Evolutionary conservation across 2,888 invertebrate species (phyloP).

Genomic region (Microchrysa polita): DNA sequence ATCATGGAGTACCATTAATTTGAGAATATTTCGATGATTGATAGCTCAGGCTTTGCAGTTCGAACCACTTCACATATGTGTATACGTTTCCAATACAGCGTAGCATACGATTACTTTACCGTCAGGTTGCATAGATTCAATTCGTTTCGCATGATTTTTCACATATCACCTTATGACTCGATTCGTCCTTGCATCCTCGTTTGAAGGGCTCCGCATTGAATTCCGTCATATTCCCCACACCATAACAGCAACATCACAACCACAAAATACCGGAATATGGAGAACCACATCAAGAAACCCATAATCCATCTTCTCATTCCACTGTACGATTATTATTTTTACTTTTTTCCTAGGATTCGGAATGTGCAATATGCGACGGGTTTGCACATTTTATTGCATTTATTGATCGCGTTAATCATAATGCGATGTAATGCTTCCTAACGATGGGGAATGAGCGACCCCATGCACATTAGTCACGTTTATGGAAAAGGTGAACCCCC

Average conservation of each 20-base stretch:
- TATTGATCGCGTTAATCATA: slow-evolving; percentile 48
- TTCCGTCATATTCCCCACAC: not conserved
- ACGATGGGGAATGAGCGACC: not conserved
- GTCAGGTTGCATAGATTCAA: slow-evolving; percentile 19
- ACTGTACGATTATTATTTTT: not conserved
- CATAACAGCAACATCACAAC: no score
- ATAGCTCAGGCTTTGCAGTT: slow-evolving; percentile 5
- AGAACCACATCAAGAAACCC: not conserved
- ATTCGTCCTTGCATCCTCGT: not conserved
- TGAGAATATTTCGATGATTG: slow-evolving; percentile 40
- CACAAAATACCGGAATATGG: not conserved
- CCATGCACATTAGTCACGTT: not conserved
- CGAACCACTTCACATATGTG: slow-evolving; percentile 1
- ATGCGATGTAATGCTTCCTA: slow-evolving; percentile 5
- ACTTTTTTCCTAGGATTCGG: not conserved
- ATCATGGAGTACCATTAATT: slow-evolving; percentile 24
- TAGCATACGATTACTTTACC: not conserved
- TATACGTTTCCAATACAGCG: not conserved
- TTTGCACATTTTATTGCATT: slow-evolving; percentile 43
- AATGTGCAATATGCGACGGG: slow-evolving; percentile 45
- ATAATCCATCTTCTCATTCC: slow-evolving; percentile 8
- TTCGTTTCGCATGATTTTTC: slow-evolving; percentile 24
- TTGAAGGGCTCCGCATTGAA: not conserved
- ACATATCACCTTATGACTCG: slow-evolving; percentile 20
- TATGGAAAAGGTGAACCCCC: not conserved